Percentiles rank a stretch among this genome's conserved stretches.
Conservation (phyloP, 2,888 invertebrate species). For the Lumbricus terrestris region DNA sequence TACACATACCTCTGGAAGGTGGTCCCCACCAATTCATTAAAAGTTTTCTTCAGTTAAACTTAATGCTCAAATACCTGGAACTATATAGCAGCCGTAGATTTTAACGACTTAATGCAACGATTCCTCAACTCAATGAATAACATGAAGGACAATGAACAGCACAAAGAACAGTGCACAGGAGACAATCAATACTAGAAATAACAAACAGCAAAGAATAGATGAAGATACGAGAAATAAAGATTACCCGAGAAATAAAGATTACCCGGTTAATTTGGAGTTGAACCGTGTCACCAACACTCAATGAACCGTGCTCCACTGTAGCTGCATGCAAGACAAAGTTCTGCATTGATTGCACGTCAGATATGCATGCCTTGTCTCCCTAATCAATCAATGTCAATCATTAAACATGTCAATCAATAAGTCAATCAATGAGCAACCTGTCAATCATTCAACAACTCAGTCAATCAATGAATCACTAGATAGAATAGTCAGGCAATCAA, state of each 20-base stretch:
- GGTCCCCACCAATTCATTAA: too few species aligned
- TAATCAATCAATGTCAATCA: neutral
- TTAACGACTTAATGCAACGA: too few species aligned
- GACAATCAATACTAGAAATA: neutral
- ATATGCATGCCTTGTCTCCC: conserved; percentile 39
- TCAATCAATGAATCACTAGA: neutral
- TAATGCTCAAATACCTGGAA: too few species aligned
- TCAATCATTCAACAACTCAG: neutral
- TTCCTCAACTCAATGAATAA: too few species aligned
- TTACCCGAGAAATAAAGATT: conserved; percentile 37
- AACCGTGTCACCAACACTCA: conserved; percentile 75
- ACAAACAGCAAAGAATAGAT: neutral
- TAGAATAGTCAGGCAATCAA: neutral
- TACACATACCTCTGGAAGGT: too few species aligned
- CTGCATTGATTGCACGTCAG: conserved; percentile 68
- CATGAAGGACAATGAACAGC: neutral
- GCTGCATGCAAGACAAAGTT: conserved; percentile 92
- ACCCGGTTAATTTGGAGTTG: conserved; percentile 47
- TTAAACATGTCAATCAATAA: too few species aligned
- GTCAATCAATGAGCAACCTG: too few species aligned
- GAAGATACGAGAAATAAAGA: neutral
- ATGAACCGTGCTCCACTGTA: conserved; percentile 64
- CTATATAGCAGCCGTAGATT: too few species aligned
- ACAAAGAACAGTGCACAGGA: too few species aligned
- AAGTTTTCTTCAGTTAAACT: too few species aligned